Base-by-base conservation (phyloP, 2,888 invertebrate species). In the Antitype chi region DNA sequence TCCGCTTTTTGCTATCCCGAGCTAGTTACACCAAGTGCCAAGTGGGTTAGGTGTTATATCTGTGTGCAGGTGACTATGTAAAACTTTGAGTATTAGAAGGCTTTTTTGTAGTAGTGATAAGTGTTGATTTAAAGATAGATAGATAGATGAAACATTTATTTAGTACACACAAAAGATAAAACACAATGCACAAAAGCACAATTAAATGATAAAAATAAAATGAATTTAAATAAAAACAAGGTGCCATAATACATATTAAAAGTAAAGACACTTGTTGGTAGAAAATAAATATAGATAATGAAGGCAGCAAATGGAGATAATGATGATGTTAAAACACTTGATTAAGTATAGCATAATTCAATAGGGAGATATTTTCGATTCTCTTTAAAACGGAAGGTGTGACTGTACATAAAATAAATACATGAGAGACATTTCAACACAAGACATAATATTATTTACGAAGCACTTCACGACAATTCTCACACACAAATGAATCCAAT, bases 1-100 rank as follows among this genome's bases (percentile, higher is more conserved):
- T 87, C 81, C 76, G 85, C 82, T 89, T 87, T 88, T 86, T 89
- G 79, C 87, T 78, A 73, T 83, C 72, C 78, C 70, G 64, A 82
- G 79, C 76, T 78, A 78, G 88, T 82, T 84, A 80, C 62, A 81
- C 59, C 74, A 71, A 78, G 78, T 74, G 81, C 80, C 81, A 81
- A 85, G 78, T 85, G 76, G 75, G 77, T 84, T 69, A 74, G 86
- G 66, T 74, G 62, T 55, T 78, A 84, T 25, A 66, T 62, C 63
- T 73, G 28, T 72, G 59, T 66, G 28, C 9, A n/a, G 17, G 23
- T 55, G 23, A 49, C 47, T 67, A 55, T 57, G 43, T 78, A 11
- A 43, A 60, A 13, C 0, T 67, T 76, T n/a, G 4, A 68, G 23
- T 43, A 52, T 52, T 70, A 0, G 4, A 28, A 17, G 13, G 20